Conservation (phyloP, 2,888 invertebrate species). For the Laspeyria flexula region DNA sequence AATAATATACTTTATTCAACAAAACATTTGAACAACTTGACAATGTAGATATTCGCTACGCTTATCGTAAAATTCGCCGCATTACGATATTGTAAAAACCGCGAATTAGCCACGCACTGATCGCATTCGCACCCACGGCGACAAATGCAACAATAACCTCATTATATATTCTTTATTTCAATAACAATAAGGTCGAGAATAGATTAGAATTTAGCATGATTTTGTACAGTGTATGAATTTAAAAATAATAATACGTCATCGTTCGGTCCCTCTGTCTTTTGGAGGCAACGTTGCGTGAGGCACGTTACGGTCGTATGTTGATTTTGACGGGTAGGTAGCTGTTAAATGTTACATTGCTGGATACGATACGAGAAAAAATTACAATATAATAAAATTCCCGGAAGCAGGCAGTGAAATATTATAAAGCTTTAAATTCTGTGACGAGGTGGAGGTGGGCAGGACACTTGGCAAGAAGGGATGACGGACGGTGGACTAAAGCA, state of each 20-base stretch:
- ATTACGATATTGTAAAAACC: constrained; percentile 76
- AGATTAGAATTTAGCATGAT: constrained; percentile 16
- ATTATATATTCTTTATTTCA: constrained; percentile 41
- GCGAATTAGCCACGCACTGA: constrained; percentile 76
- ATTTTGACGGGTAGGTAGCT: constrained; percentile 67
- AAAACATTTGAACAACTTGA: constrained; percentile 39
- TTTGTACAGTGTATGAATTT: constrained; percentile 72
- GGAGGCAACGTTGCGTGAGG: constrained; percentile 70
- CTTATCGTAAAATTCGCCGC: constrained; percentile 60
- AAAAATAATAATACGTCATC: constrained; percentile 82
- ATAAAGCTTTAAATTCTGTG: too few species aligned
- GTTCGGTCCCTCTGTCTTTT: constrained; percentile 77
- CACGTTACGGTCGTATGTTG: constrained; percentile 71
- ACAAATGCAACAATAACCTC: constrained; percentile 79
- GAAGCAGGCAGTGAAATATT: too few species aligned
- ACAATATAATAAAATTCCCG: too few species aligned
- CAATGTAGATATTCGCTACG: constrained; percentile 51
- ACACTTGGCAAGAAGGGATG: too few species aligned
- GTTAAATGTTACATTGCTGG: constrained; percentile 57
- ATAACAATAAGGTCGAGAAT: constrained; percentile 41
- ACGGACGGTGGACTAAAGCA: too few species aligned
- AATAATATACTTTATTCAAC: constrained; percentile 13
- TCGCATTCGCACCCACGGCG: constrained; percentile 67
- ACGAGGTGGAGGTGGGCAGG: too few species aligned
- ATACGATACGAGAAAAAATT: constrained; percentile 30